phyloP scores from a whole-genome alignment of 2,888 invertebrate genomes.

The Spialia ferax region DNA sequence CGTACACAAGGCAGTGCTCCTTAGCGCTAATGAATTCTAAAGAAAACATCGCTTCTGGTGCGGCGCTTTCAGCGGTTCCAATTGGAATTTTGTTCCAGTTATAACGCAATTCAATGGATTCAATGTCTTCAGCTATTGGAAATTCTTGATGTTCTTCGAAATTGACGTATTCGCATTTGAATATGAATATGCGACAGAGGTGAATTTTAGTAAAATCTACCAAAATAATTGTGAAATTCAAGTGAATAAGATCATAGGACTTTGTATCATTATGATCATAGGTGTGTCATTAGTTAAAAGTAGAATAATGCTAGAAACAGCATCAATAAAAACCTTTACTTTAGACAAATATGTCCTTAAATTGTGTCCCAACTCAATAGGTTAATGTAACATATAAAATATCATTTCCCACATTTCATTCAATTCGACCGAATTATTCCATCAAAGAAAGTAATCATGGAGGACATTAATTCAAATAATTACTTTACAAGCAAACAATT shows the following conservation, averaged over 20 bases:
- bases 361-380: no score
- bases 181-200: no score
- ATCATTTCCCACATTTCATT: not conserved
- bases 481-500: constrained; percentile 40
- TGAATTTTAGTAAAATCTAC: no score
- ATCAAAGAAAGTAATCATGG: constrained; percentile 24
- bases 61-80: constrained; percentile 1
- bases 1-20: constrained; percentile 19
- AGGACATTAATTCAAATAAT: constrained; percentile 37
- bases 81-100: constrained; percentile 21
- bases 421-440: constrained; percentile 12
- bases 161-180: no score
- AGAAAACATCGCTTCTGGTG: constrained; percentile 24
- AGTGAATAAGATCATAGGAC: no score
- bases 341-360: no score
- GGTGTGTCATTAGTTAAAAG: no score
- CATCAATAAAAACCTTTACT: no score
- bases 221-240: no score
- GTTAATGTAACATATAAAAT: no score
- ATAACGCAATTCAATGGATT: not conserved
- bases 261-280: no score
- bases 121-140: not conserved
- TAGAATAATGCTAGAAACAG: no score
- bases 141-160: not conserved
- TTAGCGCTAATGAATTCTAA: constrained; percentile 38